Conservation (phyloP, 2,888 invertebrate genomes). For the Alitta virens region DNA sequence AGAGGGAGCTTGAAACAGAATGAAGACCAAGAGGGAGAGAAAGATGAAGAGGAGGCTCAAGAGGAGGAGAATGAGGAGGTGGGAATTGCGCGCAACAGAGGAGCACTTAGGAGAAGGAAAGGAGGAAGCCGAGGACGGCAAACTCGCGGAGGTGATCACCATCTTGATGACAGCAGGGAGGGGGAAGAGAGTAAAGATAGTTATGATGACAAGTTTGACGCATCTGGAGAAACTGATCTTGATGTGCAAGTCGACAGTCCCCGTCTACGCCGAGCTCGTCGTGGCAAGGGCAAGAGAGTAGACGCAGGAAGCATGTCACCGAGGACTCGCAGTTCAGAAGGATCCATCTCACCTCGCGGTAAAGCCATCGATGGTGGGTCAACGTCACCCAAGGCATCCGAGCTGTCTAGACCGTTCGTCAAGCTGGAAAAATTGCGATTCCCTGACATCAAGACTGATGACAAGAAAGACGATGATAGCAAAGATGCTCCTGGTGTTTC, state of each 20-base stretch:
- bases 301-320: conserved; percentile 13
- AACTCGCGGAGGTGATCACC: neutral
- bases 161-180: neutral
- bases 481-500: neutral
- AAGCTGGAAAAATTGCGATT: conserved; percentile 37
- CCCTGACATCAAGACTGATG: conserved; percentile 3
- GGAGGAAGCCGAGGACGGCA: neutral
- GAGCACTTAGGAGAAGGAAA: conserved; percentile 1
- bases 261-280: neutral
- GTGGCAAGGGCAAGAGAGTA: conserved; percentile 9
- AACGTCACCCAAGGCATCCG: conserved; percentile 16
- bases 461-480: neutral
- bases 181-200: conserved; percentile 5
- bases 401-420: conserved; percentile 30
- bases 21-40: conserved; percentile 33
- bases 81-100: neutral
- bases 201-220: conserved; percentile 2
- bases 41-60: conserved; percentile 31
- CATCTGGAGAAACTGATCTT: neutral
- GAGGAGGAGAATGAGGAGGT: conserved; percentile 9
- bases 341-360: conserved; percentile 8
- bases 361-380: conserved; percentile 10
- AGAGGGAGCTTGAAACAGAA: conserved; percentile 16
- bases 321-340: conserved; percentile 4
- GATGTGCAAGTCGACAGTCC: conserved; percentile 6